Conservation (phyloP, 1,140 invertebrate species). For the Coptotermes formosanus region DNA sequence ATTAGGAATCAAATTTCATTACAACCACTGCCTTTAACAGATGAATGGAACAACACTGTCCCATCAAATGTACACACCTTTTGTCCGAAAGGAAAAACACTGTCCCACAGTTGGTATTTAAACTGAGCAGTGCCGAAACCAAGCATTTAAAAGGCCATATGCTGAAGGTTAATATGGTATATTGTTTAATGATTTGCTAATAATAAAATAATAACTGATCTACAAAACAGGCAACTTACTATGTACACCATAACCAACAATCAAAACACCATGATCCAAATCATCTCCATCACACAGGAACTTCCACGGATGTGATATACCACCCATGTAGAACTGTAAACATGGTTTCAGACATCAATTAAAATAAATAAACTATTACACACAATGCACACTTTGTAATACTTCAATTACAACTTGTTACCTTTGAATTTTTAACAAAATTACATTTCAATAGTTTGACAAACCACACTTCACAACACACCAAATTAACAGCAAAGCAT, state of each 20-base stretch:
- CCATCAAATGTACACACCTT: too few species aligned
- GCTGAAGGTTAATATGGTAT: background rate
- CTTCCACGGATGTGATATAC: slow-evolving; percentile 93
- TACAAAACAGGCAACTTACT: slow-evolving; percentile 51
- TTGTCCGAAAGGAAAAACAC: too few species aligned
- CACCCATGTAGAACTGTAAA: slow-evolving; percentile 86
- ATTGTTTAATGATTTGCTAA: background rate
- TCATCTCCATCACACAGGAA: slow-evolving; percentile 78
- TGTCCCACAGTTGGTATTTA: too few species aligned
- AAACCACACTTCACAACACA: too few species aligned
- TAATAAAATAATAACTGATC: background rate
- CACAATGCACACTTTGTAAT: too few species aligned
- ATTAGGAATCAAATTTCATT: background rate
- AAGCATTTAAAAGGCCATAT: background rate
- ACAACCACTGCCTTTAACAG: background rate
- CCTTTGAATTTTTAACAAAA: too few species aligned
- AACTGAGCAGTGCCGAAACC: too few species aligned
- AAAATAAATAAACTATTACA: too few species aligned
- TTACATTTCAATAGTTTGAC: too few species aligned
- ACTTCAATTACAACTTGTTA: too few species aligned
- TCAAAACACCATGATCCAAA: slow-evolving; percentile 89
- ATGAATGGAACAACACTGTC: too few species aligned
- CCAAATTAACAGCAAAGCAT: too few species aligned
- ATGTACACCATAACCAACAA: slow-evolving; percentile 87
- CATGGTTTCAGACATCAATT: background rate